Evolutionary conservation across 2,888 invertebrate species (phyloP).

Genomic region (Bombyx huttoni): DNA sequence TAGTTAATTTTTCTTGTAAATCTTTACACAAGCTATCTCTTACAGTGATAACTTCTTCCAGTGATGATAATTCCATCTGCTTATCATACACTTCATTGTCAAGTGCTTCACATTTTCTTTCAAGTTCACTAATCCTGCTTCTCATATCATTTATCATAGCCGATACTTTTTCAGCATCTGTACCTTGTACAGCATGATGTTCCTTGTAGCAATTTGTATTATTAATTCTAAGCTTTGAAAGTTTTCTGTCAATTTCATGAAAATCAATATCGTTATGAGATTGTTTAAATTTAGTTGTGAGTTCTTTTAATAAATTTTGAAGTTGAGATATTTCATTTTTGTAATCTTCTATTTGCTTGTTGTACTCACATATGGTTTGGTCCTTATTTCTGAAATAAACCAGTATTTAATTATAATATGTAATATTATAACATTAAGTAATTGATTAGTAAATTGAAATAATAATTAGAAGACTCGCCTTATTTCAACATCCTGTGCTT

Average conservation of each 20-base stretch:
- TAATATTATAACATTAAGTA: too few species aligned
- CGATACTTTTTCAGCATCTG: not conserved
- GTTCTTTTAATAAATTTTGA: constrained; percentile 16
- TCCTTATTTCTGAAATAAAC: constrained; percentile 51
- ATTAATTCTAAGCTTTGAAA: constrained; percentile 15
- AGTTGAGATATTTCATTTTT: constrained; percentile 42
- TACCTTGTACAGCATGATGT: not conserved
- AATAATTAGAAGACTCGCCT: constrained; percentile 24
- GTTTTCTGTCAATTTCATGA: constrained; percentile 23
- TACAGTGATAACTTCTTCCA: constrained; percentile 56
- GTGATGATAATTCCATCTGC: constrained; percentile 50
- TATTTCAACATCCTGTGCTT: constrained; percentile 60
- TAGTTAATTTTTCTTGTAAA: constrained; percentile 52
- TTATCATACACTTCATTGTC: constrained; percentile 52
- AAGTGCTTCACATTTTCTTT: constrained; percentile 43
- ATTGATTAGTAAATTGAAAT: too few species aligned
- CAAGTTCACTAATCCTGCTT: constrained; percentile 32
- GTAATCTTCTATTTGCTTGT: constrained; percentile 56
- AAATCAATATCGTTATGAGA: constrained; percentile 16
- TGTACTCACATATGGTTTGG: constrained; percentile 51
- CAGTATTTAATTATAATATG: not conserved
- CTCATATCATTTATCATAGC: constrained; percentile 26
- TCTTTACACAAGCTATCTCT: constrained; percentile 60
- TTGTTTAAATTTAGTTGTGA: constrained; percentile 14
- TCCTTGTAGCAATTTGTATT: not conserved